These are phyloP conservation scores for Suricata suricatta DNA, from an alignment of 2,113 vertebrate species.

Conservation along the genomic window DNA sequence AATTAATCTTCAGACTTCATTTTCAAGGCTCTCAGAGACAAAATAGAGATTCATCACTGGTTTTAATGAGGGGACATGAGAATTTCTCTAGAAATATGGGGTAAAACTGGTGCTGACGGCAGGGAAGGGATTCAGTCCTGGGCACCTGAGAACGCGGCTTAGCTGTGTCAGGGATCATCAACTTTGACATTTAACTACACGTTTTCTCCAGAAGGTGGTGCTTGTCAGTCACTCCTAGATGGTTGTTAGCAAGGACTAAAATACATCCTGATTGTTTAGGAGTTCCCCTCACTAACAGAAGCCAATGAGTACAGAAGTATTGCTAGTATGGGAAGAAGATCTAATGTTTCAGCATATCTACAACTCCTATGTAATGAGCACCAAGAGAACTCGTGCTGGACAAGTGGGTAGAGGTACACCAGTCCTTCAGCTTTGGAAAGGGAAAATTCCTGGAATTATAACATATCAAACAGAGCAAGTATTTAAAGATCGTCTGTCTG, in stretches of 20 bases:
- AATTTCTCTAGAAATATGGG: neutral
- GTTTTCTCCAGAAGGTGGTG: slow-evolving; percentile 78
- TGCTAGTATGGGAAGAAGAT: neutral
- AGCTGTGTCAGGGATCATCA: neutral
- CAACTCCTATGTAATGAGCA: neutral
- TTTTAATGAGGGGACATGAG: neutral
- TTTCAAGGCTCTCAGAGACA: neutral
- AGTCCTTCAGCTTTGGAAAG: neutral
- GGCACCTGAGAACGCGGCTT: no score
- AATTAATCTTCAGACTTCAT: slow-evolving; percentile 13
- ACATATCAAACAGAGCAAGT: neutral
- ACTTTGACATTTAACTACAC: slow-evolving; percentile 49
- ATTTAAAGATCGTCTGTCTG: neutral
- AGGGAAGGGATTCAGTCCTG: neutral
- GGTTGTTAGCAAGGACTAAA: neutral
- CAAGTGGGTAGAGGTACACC: neutral
- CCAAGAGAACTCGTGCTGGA: neutral
- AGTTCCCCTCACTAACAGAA: neutral
- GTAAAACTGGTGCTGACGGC: neutral
- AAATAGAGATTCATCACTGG: neutral
- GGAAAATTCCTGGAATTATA: neutral
- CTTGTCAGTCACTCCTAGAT: slow-evolving; percentile 67
- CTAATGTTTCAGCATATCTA: neutral
- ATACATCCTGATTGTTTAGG: neutral
- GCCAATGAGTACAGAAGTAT: neutral